A percentile compares a stretch with the other conserved stretches of the same genome.
Conservation (phyloP, 1,140 invertebrate genomes). For the Plectrocnemia conspersa region DNA sequence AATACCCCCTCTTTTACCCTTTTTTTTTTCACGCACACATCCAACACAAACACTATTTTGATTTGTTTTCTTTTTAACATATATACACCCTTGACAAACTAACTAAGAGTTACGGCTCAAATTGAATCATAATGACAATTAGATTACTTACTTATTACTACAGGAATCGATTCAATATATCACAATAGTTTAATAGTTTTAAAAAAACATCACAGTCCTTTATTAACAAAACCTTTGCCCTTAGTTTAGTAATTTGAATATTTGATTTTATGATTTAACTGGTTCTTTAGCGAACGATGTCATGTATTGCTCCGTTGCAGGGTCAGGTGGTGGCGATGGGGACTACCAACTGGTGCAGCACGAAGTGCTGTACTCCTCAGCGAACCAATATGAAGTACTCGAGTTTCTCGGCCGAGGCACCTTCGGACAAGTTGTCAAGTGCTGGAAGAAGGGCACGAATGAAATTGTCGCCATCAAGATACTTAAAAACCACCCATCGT, state of each 20-base stretch:
- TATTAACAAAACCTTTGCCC: background rate
- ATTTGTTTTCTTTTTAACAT: conserved; percentile 12
- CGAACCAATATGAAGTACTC: conserved; percentile 68
- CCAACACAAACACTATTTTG: conserved; percentile 4
- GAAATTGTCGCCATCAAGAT: conserved; percentile 99
- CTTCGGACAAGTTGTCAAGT: conserved; percentile 99
- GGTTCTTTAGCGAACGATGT: no score
- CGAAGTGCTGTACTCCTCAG: conserved; percentile 90
- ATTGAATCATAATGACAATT: no score
- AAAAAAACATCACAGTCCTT: background rate
- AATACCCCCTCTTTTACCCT: conserved; percentile 41
- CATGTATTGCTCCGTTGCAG: no score
- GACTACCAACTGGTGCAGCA: conserved; percentile 98
- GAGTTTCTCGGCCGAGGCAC: conserved; percentile 98
- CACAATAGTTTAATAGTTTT: no score
- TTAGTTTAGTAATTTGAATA: background rate
- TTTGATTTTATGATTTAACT: no score
- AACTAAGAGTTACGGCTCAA: no score
- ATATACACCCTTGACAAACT: conserved; percentile 8
- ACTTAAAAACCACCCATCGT: conserved; percentile 99
- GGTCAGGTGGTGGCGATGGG: conserved; percentile 80
- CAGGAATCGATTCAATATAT: no score
- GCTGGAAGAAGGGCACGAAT: conserved; percentile 99
- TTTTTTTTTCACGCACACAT: conserved; percentile 6
- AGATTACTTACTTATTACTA: no score